These are phyloP conservation scores for Peribatodes rhomboidaria DNA, from an alignment of 2,888 invertebrate genomes.

Conservation along the genomic window DNA sequence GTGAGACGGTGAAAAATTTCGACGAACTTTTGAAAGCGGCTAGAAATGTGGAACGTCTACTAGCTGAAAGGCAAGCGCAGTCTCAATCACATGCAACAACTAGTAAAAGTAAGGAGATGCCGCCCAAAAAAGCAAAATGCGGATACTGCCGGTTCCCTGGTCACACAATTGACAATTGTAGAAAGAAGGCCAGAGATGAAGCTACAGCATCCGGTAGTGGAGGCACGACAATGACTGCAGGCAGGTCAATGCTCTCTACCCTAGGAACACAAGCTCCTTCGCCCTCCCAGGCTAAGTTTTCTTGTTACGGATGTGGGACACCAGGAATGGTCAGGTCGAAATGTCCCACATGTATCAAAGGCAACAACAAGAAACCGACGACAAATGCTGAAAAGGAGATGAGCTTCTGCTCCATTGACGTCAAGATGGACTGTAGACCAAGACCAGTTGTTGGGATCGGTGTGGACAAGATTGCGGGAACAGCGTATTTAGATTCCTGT, in stretches of 20 bases:
- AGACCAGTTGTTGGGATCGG: constrained; percentile 39
- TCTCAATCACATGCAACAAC: background rate
- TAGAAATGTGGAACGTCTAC: constrained; percentile 14
- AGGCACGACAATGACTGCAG: background rate
- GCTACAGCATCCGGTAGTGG: background rate
- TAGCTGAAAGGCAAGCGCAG: background rate
- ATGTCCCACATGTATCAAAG: constrained; percentile 30
- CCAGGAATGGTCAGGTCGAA: constrained; percentile 37
- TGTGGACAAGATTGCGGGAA: constrained; percentile 32
- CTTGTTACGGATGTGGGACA: constrained; percentile 40
- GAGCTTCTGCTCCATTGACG: constrained; percentile 32
- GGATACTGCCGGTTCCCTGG: constrained; percentile 12
- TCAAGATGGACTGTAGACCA: constrained; percentile 18
- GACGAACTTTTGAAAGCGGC: constrained; percentile 11
- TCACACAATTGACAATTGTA: constrained; percentile 11
- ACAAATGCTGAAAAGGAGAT: constrained; percentile 16
- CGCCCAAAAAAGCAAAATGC: background rate
- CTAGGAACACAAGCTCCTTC: constrained; percentile 37
- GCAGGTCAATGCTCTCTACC: background rate
- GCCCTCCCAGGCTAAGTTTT: constrained; percentile 38
- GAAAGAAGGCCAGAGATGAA: constrained; percentile 14
- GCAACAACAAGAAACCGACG: constrained; percentile 1
- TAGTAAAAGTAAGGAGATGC: background rate
- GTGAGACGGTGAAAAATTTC: background rate
- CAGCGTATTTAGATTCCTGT: constrained; percentile 35